A percentile compares a stretch with the other conserved stretches of the same genome.
phyloP scores from a whole-genome alignment of 2,113 vertebrate genomes.

The Phodopus roborovskii region DNA sequence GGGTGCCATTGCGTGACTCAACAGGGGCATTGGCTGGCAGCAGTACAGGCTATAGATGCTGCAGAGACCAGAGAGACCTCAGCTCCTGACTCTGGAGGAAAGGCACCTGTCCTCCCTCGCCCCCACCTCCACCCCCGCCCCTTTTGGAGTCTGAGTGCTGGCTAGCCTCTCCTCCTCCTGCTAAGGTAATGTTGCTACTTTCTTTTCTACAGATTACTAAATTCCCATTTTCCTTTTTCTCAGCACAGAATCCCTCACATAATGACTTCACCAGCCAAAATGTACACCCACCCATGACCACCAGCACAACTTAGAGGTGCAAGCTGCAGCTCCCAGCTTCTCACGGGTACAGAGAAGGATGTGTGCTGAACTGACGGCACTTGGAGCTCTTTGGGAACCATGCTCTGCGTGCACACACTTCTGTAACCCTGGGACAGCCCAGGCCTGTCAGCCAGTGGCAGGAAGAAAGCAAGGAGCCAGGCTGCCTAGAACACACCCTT shows the following conservation, averaged over 20 bases:
- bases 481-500: not conserved
- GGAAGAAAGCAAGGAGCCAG: not conserved
- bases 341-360: rapidly evolving
- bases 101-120: rapidly evolving
- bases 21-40: not conserved
- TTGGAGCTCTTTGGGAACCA: not conserved
- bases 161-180: not conserved
- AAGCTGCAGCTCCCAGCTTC: not conserved
- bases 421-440: not conserved
- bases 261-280: not conserved
- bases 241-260: not conserved
- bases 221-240: slow-evolving; percentile 2
- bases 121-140: rapidly evolving
- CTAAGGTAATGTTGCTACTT: not conserved
- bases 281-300: rapidly evolving
- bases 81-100: not conserved
- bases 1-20: not conserved
- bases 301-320: not conserved
- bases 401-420: not conserved
- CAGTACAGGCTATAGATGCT: not conserved
- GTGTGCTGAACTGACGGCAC: rapidly evolving
- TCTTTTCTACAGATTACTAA: slow-evolving; percentile 33
- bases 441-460: not conserved
- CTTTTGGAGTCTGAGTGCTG: not conserved
- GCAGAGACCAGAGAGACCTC: not conserved